Evolutionary conservation across 2,888 invertebrate genomes (phyloP), one percentile per base, ranked within the genome.

Genomic region (Idaea dimidiata): DNA sequence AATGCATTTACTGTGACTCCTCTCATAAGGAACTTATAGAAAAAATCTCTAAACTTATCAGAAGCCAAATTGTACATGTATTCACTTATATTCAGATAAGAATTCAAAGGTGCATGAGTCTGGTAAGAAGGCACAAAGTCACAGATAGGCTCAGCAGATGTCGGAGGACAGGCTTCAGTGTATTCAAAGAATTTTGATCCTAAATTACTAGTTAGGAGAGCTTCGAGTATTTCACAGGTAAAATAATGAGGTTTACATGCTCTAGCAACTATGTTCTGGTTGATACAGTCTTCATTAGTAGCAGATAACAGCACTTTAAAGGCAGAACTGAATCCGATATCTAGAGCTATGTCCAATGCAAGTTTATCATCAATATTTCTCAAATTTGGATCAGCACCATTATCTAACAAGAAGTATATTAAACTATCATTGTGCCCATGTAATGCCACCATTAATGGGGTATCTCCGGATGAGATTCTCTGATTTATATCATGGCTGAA

Each of bases 161-260:
- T 77, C 17, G 81, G 76, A 75, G 84, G 72, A 67, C 86, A 88
- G 59, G 74, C 74, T 62, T 88, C 87, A 66, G 72, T 72, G 62
- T 81, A 83, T 72, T 87, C 81, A 77, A 89, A 93, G 70, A 87
- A 91, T 31, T 88, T 86, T 10, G 88, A 85, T 0, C 87, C 89
- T 54, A 93, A 73, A 69, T 89, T 81, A 68, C 87, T 81, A 62
- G 75, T 77, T n/a, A 93, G 72, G 17, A 93, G 73, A 59, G 82
- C 78, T 70, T 86, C 83, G 54, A 93, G 75, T 61, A 90, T 88
- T 69, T 87, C 87, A 71, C 87, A 82, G 61, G 87, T 84, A 63
- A 92, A 92, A 69, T 83, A 86, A 69, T 90, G 86, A 58, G 92
- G 91, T 66, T 88, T 91, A 69, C 88, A 92, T 32, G 91, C 89